phyloP scores from a whole-genome alignment of 2,113 vertebrate genomes.

The Upupa epops region DNA sequence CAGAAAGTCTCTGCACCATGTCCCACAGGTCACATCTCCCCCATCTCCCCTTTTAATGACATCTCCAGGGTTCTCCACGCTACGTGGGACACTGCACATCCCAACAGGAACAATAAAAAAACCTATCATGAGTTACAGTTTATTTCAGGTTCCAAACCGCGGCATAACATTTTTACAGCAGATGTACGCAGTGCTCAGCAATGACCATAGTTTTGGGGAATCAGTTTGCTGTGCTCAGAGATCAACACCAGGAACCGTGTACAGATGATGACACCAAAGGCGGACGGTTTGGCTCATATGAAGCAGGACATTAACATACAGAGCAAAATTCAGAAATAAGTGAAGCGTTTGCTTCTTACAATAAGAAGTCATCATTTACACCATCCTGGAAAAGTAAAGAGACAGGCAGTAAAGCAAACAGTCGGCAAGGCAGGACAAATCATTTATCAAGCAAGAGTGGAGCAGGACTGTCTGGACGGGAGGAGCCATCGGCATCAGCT shows the following conservation, averaged over 20 bases:
- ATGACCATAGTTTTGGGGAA: conserved; percentile 50
- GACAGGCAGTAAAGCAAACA: conserved; percentile 42
- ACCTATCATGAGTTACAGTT: conserved; percentile 70
- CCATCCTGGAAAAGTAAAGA: conserved; percentile 62
- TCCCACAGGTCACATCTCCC: not conserved
- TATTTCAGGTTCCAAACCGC: conserved; percentile 78
- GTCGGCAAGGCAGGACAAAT: conserved; percentile 26
- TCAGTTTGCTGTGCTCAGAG: conserved; percentile 55
- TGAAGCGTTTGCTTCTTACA: conserved; percentile 28
- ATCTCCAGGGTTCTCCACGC: not conserved
- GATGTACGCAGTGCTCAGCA: conserved; percentile 58
- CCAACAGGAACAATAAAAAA: conserved; percentile 56
- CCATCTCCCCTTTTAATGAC: not conserved
- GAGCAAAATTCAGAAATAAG: conserved; percentile 46
- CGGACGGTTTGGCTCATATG: conserved; percentile 46
- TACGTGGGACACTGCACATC: not conserved
- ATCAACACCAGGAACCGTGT: conserved; percentile 53
- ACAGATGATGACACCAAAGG: conserved; percentile 51
- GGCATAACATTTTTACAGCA: conserved; percentile 75
- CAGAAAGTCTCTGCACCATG: not conserved
- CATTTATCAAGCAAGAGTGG: conserved; percentile 50
- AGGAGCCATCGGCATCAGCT: conserved; percentile 56
- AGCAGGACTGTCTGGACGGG: conserved; percentile 47
- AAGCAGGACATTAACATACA: conserved; percentile 59
- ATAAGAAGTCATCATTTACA: conserved; percentile 20